These are phyloP conservation scores for Corythucha ciliata DNA, from an alignment of 2,888 invertebrate genomes.

Conservation along the genomic window DNA sequence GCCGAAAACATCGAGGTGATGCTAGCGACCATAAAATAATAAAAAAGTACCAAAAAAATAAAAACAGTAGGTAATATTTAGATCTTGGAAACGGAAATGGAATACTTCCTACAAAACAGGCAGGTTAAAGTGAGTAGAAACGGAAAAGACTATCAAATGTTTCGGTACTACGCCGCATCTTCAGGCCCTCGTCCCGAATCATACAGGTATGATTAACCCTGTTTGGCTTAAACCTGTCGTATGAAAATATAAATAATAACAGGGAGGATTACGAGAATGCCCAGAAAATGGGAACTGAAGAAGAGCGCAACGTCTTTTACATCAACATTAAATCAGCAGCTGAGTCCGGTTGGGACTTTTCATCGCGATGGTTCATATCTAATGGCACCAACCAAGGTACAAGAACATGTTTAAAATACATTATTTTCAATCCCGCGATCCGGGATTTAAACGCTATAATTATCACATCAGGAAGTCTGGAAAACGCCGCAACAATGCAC, in stretches of 20 bases:
- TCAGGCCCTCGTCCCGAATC: conserved; percentile 62
- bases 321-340: conserved; percentile 65
- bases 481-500: conserved; percentile 51
- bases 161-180: conserved; percentile 53
- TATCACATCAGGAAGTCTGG: background rate
- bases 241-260: background rate
- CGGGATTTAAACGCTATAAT: background rate
- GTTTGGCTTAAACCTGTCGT: too few species aligned
- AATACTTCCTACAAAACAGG: conserved; percentile 55
- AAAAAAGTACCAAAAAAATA: background rate
- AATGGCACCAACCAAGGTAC: conserved; percentile 39
- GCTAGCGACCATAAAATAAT: too few species aligned
- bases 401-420: background rate
- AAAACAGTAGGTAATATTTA: too few species aligned
- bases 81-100: conserved; percentile 52
- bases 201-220: conserved; percentile 42
- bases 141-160: conserved; percentile 47
- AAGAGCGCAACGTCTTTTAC: conserved; percentile 41
- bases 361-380: conserved; percentile 64
- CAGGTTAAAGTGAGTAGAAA: conserved; percentile 42
- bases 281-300: background rate
- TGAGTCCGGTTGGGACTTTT: conserved; percentile 85
- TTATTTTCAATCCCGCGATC: background rate
- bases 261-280: conserved; percentile 24
- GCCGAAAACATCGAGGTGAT: conserved; percentile 46